Evolutionary conservation across 2,888 invertebrate species (phyloP).

Genomic region (Autographa pulchrina): DNA sequence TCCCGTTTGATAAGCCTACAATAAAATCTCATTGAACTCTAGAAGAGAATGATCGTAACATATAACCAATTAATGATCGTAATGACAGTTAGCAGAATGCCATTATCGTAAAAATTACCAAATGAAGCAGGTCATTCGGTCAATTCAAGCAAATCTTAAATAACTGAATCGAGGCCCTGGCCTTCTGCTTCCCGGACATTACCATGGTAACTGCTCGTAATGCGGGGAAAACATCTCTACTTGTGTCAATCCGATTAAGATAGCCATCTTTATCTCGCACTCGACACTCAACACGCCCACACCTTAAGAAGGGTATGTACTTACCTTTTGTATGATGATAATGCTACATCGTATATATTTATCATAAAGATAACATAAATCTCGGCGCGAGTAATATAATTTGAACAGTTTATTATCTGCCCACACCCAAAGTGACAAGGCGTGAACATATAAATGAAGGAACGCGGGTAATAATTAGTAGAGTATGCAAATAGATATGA

Average conservation of each 20-base stretch:
- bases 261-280: conserved; percentile 4
- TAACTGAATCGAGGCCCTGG: too few relatives aligned
- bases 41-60: too few relatives aligned
- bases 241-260: neutral
- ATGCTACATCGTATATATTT: neutral
- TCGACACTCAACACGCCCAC: conserved; percentile 4
- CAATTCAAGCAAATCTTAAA: too few relatives aligned
- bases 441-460: conserved; percentile 56
- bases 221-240: neutral
- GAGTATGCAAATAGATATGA: conserved; percentile 52
- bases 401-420: conserved; percentile 25
- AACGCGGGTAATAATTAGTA: conserved; percentile 53
- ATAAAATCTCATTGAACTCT: too few relatives aligned
- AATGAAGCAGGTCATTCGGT: too few relatives aligned
- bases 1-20: neutral
- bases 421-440: conserved; percentile 48
- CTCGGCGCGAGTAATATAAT: neutral
- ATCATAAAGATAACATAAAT: conserved; percentile 34
- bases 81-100: too few relatives aligned
- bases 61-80: too few relatives aligned
- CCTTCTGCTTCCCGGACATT: neutral
- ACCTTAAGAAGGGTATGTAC: neutral
- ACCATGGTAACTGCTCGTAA: neutral
- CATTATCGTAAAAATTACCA: too few relatives aligned
- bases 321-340: conserved; percentile 1